These are phyloP conservation scores for Bombus superbus DNA, from an alignment of 1,140 invertebrate genomes.

Conservation along the genomic window DNA sequence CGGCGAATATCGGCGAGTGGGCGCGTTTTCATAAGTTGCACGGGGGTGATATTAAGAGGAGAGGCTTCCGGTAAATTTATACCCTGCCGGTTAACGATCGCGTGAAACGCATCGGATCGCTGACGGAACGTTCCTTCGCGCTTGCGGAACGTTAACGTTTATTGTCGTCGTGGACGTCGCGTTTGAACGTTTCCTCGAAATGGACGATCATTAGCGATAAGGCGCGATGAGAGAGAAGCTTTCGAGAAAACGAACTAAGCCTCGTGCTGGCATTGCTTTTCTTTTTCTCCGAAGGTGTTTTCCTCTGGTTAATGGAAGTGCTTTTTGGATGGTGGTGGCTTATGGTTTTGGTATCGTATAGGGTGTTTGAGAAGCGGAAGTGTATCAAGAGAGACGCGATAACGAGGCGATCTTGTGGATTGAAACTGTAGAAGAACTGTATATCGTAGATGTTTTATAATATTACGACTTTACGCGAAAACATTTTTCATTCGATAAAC, in stretches of 20 bases:
- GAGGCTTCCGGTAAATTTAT: slow-evolving; percentile 54
- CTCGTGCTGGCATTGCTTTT: background rate
- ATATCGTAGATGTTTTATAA: too few relatives aligned
- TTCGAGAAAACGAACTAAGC: background rate
- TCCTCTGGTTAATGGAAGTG: background rate
- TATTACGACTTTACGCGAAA: too few relatives aligned
- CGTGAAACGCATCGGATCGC: background rate
- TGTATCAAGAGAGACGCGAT: too few relatives aligned
- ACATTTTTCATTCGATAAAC: too few relatives aligned
- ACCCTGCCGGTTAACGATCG: background rate
- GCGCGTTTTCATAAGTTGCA: slow-evolving; percentile 48
- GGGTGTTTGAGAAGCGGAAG: too few relatives aligned
- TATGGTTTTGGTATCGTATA: too few relatives aligned
- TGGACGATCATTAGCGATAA: background rate
- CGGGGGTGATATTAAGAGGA: slow-evolving; percentile 54
- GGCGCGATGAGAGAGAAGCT: background rate
- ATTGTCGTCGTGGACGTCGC: background rate
- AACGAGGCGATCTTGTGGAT: too few relatives aligned
- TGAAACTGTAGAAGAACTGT: too few relatives aligned
- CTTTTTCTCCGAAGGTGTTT: background rate
- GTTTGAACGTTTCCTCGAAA: background rate
- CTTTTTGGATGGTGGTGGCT: too few relatives aligned
- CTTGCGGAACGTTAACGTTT: background rate
- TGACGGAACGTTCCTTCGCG: background rate
- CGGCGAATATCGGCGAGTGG: slow-evolving; percentile 18